phyloP scores from a whole-genome alignment of 1,140 invertebrate species.

The Drosophila fuyamai region DNA sequence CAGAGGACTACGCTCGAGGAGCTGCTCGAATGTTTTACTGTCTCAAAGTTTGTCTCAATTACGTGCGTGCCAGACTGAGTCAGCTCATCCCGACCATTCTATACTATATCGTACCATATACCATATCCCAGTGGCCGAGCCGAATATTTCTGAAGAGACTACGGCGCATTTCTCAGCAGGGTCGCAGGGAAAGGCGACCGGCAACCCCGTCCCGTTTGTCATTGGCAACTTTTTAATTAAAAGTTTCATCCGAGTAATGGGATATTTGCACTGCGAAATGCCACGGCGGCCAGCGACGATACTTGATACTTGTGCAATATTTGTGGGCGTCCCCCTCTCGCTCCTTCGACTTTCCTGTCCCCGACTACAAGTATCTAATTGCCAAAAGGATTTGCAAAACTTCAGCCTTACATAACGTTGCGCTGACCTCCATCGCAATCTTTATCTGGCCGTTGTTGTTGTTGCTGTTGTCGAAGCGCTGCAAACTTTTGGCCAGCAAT shows the following conservation, averaged over 20 bases:
- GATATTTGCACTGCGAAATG: slow-evolving; percentile 82
- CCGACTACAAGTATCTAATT: slow-evolving; percentile 76
- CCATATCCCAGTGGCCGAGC: slow-evolving; percentile 35
- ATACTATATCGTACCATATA: background rate
- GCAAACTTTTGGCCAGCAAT: slow-evolving; percentile 62
- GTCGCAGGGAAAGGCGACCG: slow-evolving; percentile 4
- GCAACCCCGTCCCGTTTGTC: slow-evolving; percentile 61
- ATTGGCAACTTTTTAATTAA: slow-evolving; percentile 83
- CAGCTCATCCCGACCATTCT: slow-evolving; percentile 22
- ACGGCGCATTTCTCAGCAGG: slow-evolving; percentile 43
- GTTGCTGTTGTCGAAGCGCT: slow-evolving; percentile 12
- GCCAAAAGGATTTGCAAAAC: slow-evolving; percentile 78
- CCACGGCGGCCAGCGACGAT: slow-evolving; percentile 55
- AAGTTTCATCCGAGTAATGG: slow-evolving; percentile 82
- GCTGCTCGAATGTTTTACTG: slow-evolving; percentile 74
- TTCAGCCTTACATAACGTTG: slow-evolving; percentile 66
- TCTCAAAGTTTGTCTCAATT: slow-evolving; percentile 82
- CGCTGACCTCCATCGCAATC: slow-evolving; percentile 47
- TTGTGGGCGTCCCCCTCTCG: slow-evolving; percentile 54
- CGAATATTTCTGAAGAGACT: slow-evolving; percentile 67
- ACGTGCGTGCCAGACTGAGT: slow-evolving; percentile 76
- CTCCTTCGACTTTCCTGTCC: slow-evolving; percentile 30
- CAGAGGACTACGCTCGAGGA: slow-evolving; percentile 15
- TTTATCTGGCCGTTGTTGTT: slow-evolving; percentile 34
- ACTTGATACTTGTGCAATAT: slow-evolving; percentile 70